Evolutionary conservation across 2,113 vertebrate species (phyloP), one percentile per base, ranked within the genome.

Genomic region (Mellivora capensis): DNA sequence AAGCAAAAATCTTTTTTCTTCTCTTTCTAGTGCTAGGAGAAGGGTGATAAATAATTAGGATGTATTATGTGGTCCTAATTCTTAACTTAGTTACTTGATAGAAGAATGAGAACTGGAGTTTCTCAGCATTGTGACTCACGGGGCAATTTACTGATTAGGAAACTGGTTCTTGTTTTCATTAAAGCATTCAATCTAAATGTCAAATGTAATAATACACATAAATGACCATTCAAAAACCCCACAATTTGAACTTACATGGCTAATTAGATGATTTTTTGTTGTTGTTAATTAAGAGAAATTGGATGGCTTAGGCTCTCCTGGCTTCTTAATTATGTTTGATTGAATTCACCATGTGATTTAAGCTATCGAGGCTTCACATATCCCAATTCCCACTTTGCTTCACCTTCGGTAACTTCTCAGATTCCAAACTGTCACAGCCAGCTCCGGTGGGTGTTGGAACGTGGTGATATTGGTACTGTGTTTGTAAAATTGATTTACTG

Each of bases 121-220:
- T 87, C 87, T 89, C 90, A 96, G 87, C 83, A 87, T 64, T 90
- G 59, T 4, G 27, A 44, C 80, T 42, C 37, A 76, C 37, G 87
- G 87, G 87, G 76, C 87, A 97, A 97, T 97, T 96, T 86, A 95
- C 96, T 97, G 93, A 97, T 90, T 87, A 96, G 81, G 72, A 72
- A 93, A 94, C 49, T 97, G 96, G 81, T 86, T 94, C 91, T 96
- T 97, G 93, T 97, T 97, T 97, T 97, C 96, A 96, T 91, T 96
- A 97, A 96, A 97, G 93, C 90, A 95, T 94, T 97, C 90, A 72
- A 94, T 95, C 90, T 87, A 92, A 93, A 94, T 97, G 95, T 97
- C 96, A 97, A 96, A 94, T 95, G 84, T 79, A 97, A 97, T 95
- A 98, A 96, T 97, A 87, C 90, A 95, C 84, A 95, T 61, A 97